Evolutionary conservation across 64 coral and sea anemone species (phyloP).

Genomic region (Porites australiensis): DNA sequence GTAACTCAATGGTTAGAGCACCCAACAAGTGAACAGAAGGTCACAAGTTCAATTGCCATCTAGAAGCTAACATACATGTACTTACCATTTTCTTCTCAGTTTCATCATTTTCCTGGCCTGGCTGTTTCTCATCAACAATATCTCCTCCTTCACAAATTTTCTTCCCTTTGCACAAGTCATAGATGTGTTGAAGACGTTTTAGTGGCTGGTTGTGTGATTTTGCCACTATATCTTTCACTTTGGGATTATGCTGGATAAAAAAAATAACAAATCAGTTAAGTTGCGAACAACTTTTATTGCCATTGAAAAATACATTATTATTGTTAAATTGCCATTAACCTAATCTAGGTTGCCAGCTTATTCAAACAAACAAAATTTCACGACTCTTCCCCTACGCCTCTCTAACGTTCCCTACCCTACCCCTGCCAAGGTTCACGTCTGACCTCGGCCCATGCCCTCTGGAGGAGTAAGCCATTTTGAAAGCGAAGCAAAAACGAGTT

Average conservation of each 20-base stretch:
- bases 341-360: too few species aligned
- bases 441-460: constrained; percentile 28
- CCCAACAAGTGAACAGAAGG: too few species aligned
- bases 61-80: neutral
- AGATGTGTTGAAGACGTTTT: constrained; percentile 87
- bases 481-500: constrained; percentile 2
- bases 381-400: neutral
- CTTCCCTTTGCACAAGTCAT: constrained; percentile 98
- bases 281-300: too few species aligned
- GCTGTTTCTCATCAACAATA: constrained; percentile 84
- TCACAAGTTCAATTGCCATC: too few species aligned
- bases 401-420: neutral
- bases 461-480: neutral
- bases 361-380: too few species aligned
- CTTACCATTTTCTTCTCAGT: constrained; percentile 92
- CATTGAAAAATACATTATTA: too few species aligned
- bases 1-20: too few species aligned
- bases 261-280: neutral
- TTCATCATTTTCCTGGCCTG: constrained; percentile 67
- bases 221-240: constrained; percentile 90
- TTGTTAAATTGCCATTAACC: too few species aligned
- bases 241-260: constrained; percentile 80
- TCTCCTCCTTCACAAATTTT: constrained; percentile 97
- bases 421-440: neutral
- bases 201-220: constrained; percentile 79